Evolutionary conservation across 2,113 vertebrate species (phyloP), one percentile per base, ranked within the genome.

Genomic region (Ailuropoda melanoleuca): DNA sequence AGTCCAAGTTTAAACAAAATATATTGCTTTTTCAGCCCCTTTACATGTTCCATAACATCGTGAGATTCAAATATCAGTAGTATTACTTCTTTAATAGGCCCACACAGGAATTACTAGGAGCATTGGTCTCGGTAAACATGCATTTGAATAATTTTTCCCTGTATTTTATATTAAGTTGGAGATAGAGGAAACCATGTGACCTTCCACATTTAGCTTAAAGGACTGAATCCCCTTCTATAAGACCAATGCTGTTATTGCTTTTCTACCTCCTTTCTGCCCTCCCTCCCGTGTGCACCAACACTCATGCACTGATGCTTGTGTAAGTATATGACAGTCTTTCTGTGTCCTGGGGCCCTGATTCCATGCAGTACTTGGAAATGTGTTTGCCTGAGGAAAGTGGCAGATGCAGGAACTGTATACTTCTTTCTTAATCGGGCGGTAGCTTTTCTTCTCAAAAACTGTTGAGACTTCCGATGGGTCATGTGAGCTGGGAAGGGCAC

Each of bases 401-500:
- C 97, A 98, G 94, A 70, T 98, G 60, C 6, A 58, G 29, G 15
- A 75, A 68, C 19, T 74, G 12, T 81, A 26, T 81, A 34, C 46
- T 24, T 88, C 80, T 86, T 75, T 68, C 23, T 34, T 93, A 55
- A 58, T 13, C 34, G 14, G 48, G 37, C 62, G 48, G 31, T 72
- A 26, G 37, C 23, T 88, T 90, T 82, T 64, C 60, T 87, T 77
- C 46, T 97, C 37, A 34, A 39, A 62, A 86, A 15, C 6, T 2
- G 43, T 83, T 29, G 58, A 90, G 58, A 78, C 26, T 77, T 77
- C 90, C 97, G 92, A 92, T 98, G 94, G 90, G 88, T 98, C 97
- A 96, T 91, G 43, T 96, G 96, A 98, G 95, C 98, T 98, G 78
- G 98, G 98, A 96, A 94, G 92, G 97, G 85, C 87, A 92, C 75